Percentiles rank a stretch among this genome's conserved stretches.
phyloP scores from a whole-genome alignment of 1,140 invertebrate species.

The Nomia melanderi region DNA sequence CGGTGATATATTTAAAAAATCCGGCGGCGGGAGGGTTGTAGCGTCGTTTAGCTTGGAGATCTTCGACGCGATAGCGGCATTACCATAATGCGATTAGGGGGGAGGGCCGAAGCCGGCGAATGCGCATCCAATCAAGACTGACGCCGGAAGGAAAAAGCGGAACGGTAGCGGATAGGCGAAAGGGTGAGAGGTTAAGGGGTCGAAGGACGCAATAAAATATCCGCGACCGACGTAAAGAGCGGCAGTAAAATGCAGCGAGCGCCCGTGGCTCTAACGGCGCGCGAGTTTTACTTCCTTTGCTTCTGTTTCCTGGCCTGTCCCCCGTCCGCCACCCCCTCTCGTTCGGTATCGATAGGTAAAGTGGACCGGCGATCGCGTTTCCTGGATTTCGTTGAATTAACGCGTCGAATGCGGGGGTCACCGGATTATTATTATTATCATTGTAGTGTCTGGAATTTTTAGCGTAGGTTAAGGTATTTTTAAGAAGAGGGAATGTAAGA shows the following conservation, averaged over 20 bases:
- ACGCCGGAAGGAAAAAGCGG: background rate
- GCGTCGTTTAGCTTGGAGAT: background rate
- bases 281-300: conserved; percentile 38
- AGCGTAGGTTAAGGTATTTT: no score
- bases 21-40: background rate
- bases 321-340: background rate
- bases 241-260: conserved; percentile 59
- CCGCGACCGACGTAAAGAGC: conserved; percentile 49
- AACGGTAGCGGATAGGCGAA: conserved; percentile 6
- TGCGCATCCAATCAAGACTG: conserved; percentile 52
- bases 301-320: background rate
- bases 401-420: no score
- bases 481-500: no score
- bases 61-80: background rate
- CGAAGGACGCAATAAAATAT: conserved; percentile 53
- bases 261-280: conserved; percentile 47
- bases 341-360: no score
- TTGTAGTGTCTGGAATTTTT: no score
- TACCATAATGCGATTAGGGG: conserved; percentile 60
- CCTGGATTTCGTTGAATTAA: conserved; percentile 56
- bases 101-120: conserved; percentile 42
- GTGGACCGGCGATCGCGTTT: conserved; percentile 39
- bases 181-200: no score
- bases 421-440: no score
- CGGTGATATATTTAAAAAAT: background rate